Base-by-base conservation (phyloP, 1,140 invertebrate genomes). In the Papilio helenus region DNA sequence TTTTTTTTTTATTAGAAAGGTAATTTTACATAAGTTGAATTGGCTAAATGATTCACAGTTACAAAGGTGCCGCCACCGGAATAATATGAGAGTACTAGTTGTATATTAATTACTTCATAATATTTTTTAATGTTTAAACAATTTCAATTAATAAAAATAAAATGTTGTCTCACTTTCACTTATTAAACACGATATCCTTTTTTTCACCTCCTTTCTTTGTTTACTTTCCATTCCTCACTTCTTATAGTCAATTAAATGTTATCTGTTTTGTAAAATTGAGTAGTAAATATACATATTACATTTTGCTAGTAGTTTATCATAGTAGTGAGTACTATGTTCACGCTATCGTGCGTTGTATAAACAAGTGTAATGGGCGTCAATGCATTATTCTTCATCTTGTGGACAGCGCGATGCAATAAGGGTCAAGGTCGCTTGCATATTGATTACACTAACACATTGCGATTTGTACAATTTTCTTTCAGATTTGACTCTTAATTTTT, bases 371-470 rank as follows among this genome's bases (percentile, higher is more conserved):
- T 80, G 79, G 80, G 83, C 79, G 81, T 88, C 81, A 83, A 85
- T 82, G 85, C 87, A 89, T 89, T 84, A 90, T 85, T 90, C 87
- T 89, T 90, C 88, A 89, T 89, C 87, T 89, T 29, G 84, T 72
- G 72, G 85, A 85, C 84, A 85, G 83, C 79, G 72, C 61, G 73
- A 51, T 86, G 84, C 85, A 88, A 89, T 89, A 86, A 84, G 86
- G 88, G 87, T 86, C 89, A 90, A 89, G 89, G 89, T 80, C 82
- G 81, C 78, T 81, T 83, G 84, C 83, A 84, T 89, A 89, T 89
- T 85, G 83, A 88, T 90, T 89, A 89, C 87, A 85, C 83, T 84
- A 83, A 68, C 71, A 73, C 79, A 81, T 83, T 80, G 84, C 86
- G 83, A 84, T 86, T 84, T 88, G 83, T 82, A 82, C 82, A 80